Percentiles rank a stretch among this genome's conserved stretches.
phyloP scores from a whole-genome alignment of 2,113 vertebrate genomes.

The Gadus chalcogrammus region DNA sequence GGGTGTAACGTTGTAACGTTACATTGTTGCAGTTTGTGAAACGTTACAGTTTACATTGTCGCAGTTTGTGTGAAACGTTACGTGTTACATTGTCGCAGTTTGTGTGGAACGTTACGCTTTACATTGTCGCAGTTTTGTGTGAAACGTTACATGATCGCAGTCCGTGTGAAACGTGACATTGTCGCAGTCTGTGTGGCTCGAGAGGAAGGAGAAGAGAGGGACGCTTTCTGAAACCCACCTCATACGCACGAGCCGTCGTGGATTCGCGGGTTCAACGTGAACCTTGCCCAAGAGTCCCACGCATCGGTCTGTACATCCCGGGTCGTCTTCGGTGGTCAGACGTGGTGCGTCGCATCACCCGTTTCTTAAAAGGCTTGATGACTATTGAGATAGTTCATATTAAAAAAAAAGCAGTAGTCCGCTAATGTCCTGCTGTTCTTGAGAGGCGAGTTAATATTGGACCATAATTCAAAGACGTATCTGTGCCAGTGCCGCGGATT shows the following conservation, averaged over 20 bases:
- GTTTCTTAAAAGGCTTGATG: not conserved
- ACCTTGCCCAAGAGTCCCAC: slow-evolving; percentile 13
- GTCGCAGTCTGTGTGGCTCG: not conserved
- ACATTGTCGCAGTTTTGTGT: not conserved
- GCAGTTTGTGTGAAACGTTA: not conserved
- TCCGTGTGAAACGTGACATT: not conserved
- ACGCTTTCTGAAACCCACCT: slow-evolving; percentile 53
- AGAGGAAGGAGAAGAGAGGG: not conserved
- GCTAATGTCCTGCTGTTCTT: slow-evolving; percentile 16
- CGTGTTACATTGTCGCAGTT: not conserved
- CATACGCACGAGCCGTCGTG: slow-evolving; percentile 41
- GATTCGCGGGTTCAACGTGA: slow-evolving; percentile 10
- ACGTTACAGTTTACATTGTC: too few species aligned
- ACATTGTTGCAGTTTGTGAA: not conserved
- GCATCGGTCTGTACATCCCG: slow-evolving; percentile 20
- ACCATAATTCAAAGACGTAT: not conserved
- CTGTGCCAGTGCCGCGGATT: slow-evolving; percentile 53
- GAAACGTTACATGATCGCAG: not conserved
- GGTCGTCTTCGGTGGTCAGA: slow-evolving; percentile 26
- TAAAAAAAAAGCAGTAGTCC: too few species aligned
- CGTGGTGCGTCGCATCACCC: slow-evolving; percentile 15
- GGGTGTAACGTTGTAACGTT: too few species aligned
- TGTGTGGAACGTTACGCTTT: not conserved
- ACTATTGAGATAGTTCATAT: not conserved
- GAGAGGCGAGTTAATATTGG: slow-evolving; percentile 51